These are phyloP conservation scores for Pygocentrus nattereri DNA, from an alignment of 2,797 vertebrate species.

Conservation along the genomic window DNA sequence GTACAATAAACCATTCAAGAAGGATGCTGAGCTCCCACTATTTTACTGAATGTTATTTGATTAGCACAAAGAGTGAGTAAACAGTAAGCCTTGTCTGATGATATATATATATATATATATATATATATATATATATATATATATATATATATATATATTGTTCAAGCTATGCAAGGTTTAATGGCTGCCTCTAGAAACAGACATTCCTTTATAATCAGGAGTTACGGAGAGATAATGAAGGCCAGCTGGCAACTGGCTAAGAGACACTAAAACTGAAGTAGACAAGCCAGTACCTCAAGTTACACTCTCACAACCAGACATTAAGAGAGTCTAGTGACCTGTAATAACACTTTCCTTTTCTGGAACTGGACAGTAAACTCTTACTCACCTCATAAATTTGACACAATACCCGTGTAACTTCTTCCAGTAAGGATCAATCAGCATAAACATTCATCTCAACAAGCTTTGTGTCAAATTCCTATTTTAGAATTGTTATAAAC, in stretches of 20 bases:
- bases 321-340: not conserved
- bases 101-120: no score
- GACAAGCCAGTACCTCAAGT: not conserved
- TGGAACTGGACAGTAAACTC: conserved; percentile 1
- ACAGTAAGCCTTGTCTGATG: conserved; percentile 68
- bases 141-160: conserved; percentile 65
- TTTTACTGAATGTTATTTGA: conserved; percentile 14
- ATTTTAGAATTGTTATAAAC: conserved; percentile 27
- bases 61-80: conserved; percentile 58
- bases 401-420: conserved; percentile 21
- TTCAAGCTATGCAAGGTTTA: conserved; percentile 54
- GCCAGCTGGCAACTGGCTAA: conserved; percentile 61
- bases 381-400: conserved; percentile 39
- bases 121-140: no score
- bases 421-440: conserved; percentile 7
- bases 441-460: conserved; percentile 26
- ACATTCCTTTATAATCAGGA: conserved; percentile 61
- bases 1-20: not conserved
- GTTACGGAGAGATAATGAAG: conserved; percentile 66
- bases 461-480: conserved; percentile 10
- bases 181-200: conserved; percentile 53
- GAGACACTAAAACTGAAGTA: conserved; percentile 28
- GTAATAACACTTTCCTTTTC: conserved; percentile 7
- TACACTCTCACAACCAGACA: conserved; percentile 2
- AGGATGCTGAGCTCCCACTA: not conserved